Evolutionary conservation across 2,797 vertebrate genomes (phyloP), one percentile per base, ranked within the genome.

Genomic region (Fringilla coelebs): DNA sequence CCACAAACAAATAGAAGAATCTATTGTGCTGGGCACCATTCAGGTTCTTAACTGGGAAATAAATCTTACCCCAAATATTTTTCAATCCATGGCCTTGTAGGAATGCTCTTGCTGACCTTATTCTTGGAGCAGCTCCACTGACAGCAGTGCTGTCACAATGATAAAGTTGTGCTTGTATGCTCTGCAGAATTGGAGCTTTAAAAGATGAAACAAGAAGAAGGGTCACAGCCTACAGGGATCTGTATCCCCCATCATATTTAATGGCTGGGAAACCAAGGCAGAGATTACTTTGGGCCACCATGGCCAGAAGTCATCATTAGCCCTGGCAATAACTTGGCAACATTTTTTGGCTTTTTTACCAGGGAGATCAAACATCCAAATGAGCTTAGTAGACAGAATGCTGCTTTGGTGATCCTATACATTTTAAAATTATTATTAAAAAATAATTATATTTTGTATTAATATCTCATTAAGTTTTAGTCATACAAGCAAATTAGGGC

Each of bases 1-100:
- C 45, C 71, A 68, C 67, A 85, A 91, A 51, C 46, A 91, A 72
- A 54, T 62, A 82, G 54, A 90, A 71, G 57, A 54, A 83, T 85
- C 60, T 87, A 28, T 62, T 82, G n/a, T 61, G 25, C 40, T 66
- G 15, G 51, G 48, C 7, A 28, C 43, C 3, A 7, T 62, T 76
- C 52, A 49, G 14, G 43, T 68, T 62, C 51, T 79, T 95, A 73
- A 77, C 63, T 79, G 57, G 25, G 61, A 57, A 91, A 89, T 87
- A 89, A 94, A 85, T 94, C 75, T 92, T 73, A 54, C 38, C 46
- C 25, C 60, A 70, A 92, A 62, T 82, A 89, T 89, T 90, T 89
- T 92, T 89, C 81, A 88, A 2, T 79, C 40, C 60, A 25, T 14
- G 67, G 72, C 85, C 82, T 85, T 83, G 82, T 63, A 70, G 73